phyloP scores from a whole-genome alignment of 2,113 vertebrate genomes.

The Camarhynchus parvulus region DNA sequence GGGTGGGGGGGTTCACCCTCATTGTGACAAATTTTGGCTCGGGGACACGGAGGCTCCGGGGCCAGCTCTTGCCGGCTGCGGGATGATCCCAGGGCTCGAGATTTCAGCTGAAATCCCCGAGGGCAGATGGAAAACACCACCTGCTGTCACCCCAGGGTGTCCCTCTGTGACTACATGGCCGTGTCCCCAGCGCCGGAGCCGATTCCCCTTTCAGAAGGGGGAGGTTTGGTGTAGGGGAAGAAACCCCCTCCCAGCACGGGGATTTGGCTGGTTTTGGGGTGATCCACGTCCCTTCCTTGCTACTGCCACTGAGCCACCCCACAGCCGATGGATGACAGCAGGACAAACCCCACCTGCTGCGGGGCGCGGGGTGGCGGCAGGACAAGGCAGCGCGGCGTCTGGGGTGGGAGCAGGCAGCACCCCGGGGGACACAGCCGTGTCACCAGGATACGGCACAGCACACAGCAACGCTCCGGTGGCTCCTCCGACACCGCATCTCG shows the following conservation, averaged over 20 bases:
- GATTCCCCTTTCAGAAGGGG: neutral
- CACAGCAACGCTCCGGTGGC: neutral
- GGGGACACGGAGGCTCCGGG: neutral
- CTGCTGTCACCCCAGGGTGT: neutral
- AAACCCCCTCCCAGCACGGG: accelerated
- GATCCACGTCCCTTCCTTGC: accelerated
- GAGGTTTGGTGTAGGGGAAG: neutral
- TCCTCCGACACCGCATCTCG: neutral
- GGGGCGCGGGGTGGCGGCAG: neutral
- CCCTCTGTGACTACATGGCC: neutral
- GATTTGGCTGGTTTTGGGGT: neutral
- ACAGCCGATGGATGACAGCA: no score
- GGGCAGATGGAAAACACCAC: neutral
- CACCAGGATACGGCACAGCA: neutral
- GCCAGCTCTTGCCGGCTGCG: neutral
- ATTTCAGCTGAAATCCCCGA: neutral
- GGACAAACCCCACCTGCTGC: neutral
- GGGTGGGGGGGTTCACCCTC: neutral
- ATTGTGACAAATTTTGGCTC: neutral
- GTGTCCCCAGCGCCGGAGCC: neutral
- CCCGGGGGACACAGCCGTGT: neutral
- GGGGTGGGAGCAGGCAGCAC: neutral
- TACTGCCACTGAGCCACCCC: neutral
- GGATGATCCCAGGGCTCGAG: neutral
- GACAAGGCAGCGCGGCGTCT: neutral